Conservation (phyloP, 1,140 invertebrate genomes). For the Drosophila parvula region DNA sequence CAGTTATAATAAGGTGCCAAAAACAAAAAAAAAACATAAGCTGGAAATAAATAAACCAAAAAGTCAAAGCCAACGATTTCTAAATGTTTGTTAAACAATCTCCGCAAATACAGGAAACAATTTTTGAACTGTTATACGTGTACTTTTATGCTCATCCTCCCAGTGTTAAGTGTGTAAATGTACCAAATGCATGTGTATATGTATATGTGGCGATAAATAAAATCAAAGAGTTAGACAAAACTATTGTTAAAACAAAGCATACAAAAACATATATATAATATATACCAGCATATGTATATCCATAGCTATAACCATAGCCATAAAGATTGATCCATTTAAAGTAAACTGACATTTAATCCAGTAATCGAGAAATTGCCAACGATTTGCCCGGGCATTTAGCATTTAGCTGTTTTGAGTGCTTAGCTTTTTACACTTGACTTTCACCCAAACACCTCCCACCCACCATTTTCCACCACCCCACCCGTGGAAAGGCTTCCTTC, state of each 20-base stretch:
- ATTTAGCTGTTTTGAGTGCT: not conserved
- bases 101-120: not conserved
- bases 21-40: not conserved
- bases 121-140: slow-evolving; percentile 18
- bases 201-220: slow-evolving; percentile 21
- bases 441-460: not conserved
- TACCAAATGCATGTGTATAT: slow-evolving; percentile 19
- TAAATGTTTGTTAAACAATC: slow-evolving; percentile 7
- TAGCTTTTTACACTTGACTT: slow-evolving; percentile 6
- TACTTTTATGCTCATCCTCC: slow-evolving; percentile 21
- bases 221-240: slow-evolving; percentile 11
- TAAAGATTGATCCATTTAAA: slow-evolving; percentile 1
- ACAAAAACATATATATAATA: not conserved
- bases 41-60: not conserved
- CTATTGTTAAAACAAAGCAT: slow-evolving; percentile 5
- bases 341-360: not conserved
- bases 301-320: slow-evolving; percentile 3
- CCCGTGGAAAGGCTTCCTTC: not conserved
- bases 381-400: slow-evolving; percentile 18
- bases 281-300: not conserved
- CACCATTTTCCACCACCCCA: not conserved
- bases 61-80: not conserved
- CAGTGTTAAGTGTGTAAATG: slow-evolving; percentile 42
- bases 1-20: slow-evolving; percentile 5
- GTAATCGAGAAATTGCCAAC: slow-evolving; percentile 21